A percentile compares a stretch with the other conserved stretches of the same genome.
These are phyloP conservation scores for Bombus pyrosoma DNA, from an alignment of 1,140 invertebrate species.

Conservation along the genomic window DNA sequence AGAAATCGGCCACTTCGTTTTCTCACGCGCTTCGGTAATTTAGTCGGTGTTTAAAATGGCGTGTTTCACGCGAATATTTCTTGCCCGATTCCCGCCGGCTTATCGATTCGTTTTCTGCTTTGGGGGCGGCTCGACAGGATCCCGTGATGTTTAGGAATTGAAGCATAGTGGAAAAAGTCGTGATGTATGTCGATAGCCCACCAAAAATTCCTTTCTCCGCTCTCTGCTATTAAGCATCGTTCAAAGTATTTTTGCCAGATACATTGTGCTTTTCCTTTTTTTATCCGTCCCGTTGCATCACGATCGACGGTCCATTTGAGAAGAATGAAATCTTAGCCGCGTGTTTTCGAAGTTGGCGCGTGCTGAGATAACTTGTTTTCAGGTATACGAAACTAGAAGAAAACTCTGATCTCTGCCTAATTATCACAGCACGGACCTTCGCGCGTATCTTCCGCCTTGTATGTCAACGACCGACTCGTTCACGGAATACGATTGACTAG, in stretches of 20 bases:
- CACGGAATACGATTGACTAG: constrained; percentile 53
- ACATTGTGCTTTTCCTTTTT: too few species aligned
- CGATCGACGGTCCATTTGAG: not conserved
- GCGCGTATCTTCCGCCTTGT: not conserved
- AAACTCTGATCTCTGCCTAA: not conserved
- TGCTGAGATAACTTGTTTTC: not conserved
- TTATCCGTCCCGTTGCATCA: not conserved
- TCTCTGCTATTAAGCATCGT: constrained; percentile 2
- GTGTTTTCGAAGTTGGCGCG: not conserved
- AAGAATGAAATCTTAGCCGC: constrained; percentile 15
- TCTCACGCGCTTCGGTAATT: constrained; percentile 24
- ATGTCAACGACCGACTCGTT: not conserved
- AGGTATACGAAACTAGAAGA: not conserved
- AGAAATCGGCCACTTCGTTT: not conserved
- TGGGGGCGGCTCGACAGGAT: not conserved
- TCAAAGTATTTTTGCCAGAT: constrained; percentile 1
- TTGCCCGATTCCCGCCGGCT: not conserved
- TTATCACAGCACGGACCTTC: not conserved
- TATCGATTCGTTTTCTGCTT: constrained; percentile 22
- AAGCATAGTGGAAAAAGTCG: not conserved
- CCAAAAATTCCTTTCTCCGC: not conserved
- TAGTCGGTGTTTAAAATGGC: constrained; percentile 7
- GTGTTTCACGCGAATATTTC: constrained; percentile 19
- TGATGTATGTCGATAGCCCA: constrained; percentile 8
- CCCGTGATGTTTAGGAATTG: constrained; percentile 6